A percentile compares a stretch with the other conserved stretches of the same genome.
Evolutionary conservation across 2,888 invertebrate species (phyloP).

Genomic region (Eucera pruinosa): DNA sequence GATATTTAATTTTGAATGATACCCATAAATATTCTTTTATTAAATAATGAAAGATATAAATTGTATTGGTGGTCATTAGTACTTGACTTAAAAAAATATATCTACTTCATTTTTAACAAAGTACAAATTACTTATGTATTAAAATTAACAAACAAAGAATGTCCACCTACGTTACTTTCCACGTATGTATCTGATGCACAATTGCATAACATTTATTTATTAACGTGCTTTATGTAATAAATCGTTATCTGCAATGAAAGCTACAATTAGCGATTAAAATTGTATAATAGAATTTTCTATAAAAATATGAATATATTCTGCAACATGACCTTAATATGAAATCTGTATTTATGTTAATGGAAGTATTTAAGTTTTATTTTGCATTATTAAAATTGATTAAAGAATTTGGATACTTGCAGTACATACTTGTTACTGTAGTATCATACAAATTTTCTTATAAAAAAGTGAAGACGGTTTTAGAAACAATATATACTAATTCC

Average conservation of each 20-base stretch:
- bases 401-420: not conserved
- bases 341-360: not conserved
- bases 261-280: not conserved
- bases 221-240: not conserved
- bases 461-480: not conserved
- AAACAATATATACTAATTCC: not conserved
- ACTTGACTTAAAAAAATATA: conserved; percentile 9
- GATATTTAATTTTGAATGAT: conserved; percentile 16
- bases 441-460: not conserved
- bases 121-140: not conserved
- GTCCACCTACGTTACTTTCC: not conserved
- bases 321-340: not conserved
- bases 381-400: not conserved
- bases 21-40: not conserved
- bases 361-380: not conserved
- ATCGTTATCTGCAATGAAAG: no score
- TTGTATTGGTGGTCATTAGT: conserved; percentile 3
- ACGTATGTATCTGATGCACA: not conserved
- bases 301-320: not conserved
- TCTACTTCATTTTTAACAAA: not conserved
- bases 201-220: not conserved
- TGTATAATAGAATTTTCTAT: not conserved
- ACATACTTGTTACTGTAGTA: not conserved
- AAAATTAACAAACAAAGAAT: conserved; percentile 1
- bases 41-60: conserved; percentile 1